Conservation (phyloP, 2,797 vertebrate species). For the Eulemur albifrons region DNA sequence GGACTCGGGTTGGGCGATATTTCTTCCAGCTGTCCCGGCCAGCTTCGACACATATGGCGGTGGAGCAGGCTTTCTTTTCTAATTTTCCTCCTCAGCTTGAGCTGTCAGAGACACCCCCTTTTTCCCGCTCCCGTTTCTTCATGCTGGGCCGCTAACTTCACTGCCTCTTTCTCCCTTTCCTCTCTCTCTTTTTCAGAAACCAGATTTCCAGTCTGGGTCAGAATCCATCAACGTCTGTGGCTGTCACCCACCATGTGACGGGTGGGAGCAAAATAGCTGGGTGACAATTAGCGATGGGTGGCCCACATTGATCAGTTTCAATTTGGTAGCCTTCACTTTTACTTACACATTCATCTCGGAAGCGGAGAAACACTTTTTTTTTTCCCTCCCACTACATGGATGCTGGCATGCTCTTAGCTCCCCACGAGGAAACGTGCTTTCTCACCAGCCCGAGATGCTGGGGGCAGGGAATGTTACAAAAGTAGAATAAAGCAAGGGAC, state of each 20-base stretch:
- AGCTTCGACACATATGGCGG: constrained; percentile 77
- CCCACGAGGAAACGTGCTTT: background rate
- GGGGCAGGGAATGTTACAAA: background rate
- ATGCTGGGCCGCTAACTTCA: constrained; percentile 44
- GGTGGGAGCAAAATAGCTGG: constrained; percentile 51
- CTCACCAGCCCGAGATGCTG: background rate
- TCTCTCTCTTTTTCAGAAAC: constrained; percentile 15
- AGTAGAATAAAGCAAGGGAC: background rate
- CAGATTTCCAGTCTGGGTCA: constrained; percentile 77
- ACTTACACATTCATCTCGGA: constrained; percentile 57
- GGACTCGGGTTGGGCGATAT: constrained; percentile 71
- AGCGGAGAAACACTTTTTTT: background rate
- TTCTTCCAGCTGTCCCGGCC: constrained; percentile 83
- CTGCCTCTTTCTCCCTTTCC: background rate
- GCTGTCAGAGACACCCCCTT: constrained; percentile 77
- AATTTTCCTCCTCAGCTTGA: constrained; percentile 81
- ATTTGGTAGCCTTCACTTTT: constrained; percentile 77
- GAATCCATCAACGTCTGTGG: constrained; percentile 74
- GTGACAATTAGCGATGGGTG: constrained; percentile 77
- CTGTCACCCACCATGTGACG: constrained; percentile 75
- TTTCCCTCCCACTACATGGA: fast-evolving
- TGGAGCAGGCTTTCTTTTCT: constrained; percentile 77
- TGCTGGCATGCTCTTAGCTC: background rate
- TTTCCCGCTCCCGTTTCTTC: constrained; percentile 52
- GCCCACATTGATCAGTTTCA: constrained; percentile 78